These are phyloP conservation scores for Diuraphis noxia DNA, from an alignment of 1,140 invertebrate genomes.

Conservation along the genomic window DNA sequence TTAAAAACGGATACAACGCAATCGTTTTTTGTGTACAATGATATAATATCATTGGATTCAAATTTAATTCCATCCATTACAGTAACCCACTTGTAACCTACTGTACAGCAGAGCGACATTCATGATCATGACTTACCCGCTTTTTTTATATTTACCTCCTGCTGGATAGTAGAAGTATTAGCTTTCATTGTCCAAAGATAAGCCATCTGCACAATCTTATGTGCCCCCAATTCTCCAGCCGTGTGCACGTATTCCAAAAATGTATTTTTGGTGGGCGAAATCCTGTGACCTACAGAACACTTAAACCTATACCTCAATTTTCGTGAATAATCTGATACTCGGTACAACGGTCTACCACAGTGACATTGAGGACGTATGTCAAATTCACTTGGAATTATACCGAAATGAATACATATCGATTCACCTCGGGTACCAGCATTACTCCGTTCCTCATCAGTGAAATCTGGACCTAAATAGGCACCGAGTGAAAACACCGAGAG, in stretches of 20 bases:
- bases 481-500: not conserved
- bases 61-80: no score
- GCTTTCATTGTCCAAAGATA: no score
- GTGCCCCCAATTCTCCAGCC: no score
- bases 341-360: not conserved
- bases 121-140: no score
- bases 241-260: constrained; percentile 7
- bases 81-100: no score
- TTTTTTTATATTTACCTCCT: no score
- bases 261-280: not conserved
- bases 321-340: not conserved
- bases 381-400: not conserved
- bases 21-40: no score
- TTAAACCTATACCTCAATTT: not conserved
- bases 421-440: not conserved
- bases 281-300: not conserved
- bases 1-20: no score
- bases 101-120: no score
- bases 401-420: not conserved
- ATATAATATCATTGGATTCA: no score
- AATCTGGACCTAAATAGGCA: not conserved
- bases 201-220: no score
- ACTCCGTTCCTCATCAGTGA: not conserved
- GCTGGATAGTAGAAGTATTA: no score
- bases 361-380: constrained; percentile 15